A percentile compares a stretch with the other conserved stretches of the same genome.
These are phyloP conservation scores for Corythoichthys haematopterus DNA, from an alignment of 2,113 vertebrate species.

Conservation along the genomic window DNA sequence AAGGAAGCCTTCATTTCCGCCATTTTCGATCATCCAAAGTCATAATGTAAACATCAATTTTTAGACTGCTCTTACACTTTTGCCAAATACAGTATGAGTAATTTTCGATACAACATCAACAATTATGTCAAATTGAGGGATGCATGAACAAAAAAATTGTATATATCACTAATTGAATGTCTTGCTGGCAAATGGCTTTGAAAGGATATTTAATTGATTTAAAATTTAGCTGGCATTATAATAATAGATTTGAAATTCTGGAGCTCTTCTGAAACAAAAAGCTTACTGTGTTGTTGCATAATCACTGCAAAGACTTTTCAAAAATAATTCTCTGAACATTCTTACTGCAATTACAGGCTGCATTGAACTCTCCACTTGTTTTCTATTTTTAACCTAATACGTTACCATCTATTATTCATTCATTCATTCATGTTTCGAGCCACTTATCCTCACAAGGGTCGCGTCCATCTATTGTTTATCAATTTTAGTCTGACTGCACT, in stretches of 20 bases:
- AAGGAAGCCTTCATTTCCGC: constrained; percentile 8
- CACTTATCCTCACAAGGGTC: too few species aligned
- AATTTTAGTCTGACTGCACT: neutral
- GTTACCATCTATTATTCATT: neutral
- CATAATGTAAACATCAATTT: neutral
- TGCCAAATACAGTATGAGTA: neutral
- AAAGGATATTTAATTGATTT: constrained; percentile 14
- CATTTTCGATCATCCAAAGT: neutral
- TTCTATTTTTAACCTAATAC: neutral
- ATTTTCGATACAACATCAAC: neutral
- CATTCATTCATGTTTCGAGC: too few species aligned
- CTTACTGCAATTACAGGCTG: too few species aligned
- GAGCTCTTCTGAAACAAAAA: constrained; percentile 12
- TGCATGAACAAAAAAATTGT: constrained; percentile 11
- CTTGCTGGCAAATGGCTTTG: constrained; percentile 1
- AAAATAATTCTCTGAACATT: too few species aligned
- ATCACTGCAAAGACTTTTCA: too few species aligned
- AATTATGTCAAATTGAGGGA: constrained; percentile 10
- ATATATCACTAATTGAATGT: constrained; percentile 6
- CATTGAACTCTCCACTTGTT: neutral
- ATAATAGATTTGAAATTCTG: constrained; percentile 30
- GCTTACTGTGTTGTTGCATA: too few species aligned
- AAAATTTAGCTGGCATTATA: constrained; percentile 11
- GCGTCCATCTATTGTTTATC: too few species aligned
- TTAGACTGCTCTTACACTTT: neutral